Percentiles rank a stretch among this genome's conserved stretches.
Conservation (phyloP, 2,888 invertebrate species). For the Gari tellinella region DNA sequence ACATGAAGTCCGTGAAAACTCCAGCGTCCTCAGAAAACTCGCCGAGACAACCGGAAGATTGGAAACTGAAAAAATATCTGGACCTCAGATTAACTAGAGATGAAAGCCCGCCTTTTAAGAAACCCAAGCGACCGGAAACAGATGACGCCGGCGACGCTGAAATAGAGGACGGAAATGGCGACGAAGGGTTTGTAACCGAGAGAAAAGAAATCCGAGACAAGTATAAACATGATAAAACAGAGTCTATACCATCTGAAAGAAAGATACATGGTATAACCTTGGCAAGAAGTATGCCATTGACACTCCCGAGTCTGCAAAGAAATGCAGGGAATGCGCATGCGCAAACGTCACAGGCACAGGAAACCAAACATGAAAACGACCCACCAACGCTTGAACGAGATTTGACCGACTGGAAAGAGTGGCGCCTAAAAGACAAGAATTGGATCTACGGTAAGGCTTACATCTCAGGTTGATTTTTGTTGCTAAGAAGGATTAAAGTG, state of each 20-base stretch:
- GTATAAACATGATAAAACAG: slow-evolving; percentile 9
- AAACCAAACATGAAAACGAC: neutral
- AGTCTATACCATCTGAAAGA: neutral
- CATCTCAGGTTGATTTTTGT: neutral
- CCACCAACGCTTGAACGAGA: slow-evolving; percentile 30
- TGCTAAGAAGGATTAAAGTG: neutral
- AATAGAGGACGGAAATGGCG: neutral
- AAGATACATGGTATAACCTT: slow-evolving; percentile 3
- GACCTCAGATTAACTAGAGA: slow-evolving; percentile 6
- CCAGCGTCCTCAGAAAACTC: neutral
- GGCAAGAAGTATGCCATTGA: slow-evolving; percentile 3
- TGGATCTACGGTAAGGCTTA: slow-evolving; percentile 47
- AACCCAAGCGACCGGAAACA: slow-evolving; percentile 4
- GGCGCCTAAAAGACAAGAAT: slow-evolving; percentile 57
- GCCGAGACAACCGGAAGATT: slow-evolving; percentile 5
- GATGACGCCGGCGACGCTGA: neutral
- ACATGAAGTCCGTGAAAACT: neutral
- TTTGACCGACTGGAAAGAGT: slow-evolving; percentile 51
- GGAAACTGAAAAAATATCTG: slow-evolving; percentile 4
- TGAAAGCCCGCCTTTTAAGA: slow-evolving; percentile 4
- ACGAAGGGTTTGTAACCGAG: slow-evolving; percentile 39
- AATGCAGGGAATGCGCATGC: slow-evolving; percentile 13
- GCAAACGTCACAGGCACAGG: neutral
- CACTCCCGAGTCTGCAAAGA: slow-evolving; percentile 17
- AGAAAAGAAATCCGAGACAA: slow-evolving; percentile 42